Evolutionary conservation across 1,140 invertebrate species (phyloP).

Genomic region (Ostrea edulis): DNA sequence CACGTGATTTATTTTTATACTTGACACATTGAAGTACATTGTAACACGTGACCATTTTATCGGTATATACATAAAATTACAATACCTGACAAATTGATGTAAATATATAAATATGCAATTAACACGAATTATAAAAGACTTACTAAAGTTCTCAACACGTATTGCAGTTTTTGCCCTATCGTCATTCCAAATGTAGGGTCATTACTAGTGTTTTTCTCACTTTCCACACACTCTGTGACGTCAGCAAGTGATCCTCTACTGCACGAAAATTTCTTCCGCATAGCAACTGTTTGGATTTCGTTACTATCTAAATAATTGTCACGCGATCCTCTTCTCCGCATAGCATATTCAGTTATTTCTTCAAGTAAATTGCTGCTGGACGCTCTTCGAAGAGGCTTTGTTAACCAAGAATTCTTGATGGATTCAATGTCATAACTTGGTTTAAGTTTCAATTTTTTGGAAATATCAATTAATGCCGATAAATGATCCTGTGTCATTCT

Average conservation of each 20-base stretch:
- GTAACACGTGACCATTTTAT: no score
- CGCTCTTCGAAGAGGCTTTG: not conserved
- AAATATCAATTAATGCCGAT: slow-evolving; percentile 33
- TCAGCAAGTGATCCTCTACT: not conserved
- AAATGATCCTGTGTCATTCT: slow-evolving; percentile 41
- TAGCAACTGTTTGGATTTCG: not conserved
- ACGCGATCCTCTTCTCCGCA: slow-evolving; percentile 5
- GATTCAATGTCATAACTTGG: slow-evolving; percentile 18
- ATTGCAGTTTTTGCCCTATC: slow-evolving; percentile 23
- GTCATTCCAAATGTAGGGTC: slow-evolving; percentile 25
- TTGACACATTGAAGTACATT: no score
- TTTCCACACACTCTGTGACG: slow-evolving; percentile 14
- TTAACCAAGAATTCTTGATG: not conserved
- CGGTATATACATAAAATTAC: no score
- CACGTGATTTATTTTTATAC: no score
- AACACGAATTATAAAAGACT: not conserved
- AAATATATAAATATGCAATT: no score
- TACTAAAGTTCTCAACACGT: slow-evolving; percentile 37
- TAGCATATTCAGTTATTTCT: slow-evolving; percentile 39
- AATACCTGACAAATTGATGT: no score
- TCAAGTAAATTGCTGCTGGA: slow-evolving; percentile 15
- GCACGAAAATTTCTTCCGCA: slow-evolving; percentile 30
- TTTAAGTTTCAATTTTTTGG: slow-evolving; percentile 44
- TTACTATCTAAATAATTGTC: not conserved
- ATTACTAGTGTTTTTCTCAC: slow-evolving; percentile 13